A percentile compares a stretch with the other conserved stretches of the same genome.
Conservation (phyloP, 2,113 vertebrate genomes). For the Petromus typicus region DNA sequence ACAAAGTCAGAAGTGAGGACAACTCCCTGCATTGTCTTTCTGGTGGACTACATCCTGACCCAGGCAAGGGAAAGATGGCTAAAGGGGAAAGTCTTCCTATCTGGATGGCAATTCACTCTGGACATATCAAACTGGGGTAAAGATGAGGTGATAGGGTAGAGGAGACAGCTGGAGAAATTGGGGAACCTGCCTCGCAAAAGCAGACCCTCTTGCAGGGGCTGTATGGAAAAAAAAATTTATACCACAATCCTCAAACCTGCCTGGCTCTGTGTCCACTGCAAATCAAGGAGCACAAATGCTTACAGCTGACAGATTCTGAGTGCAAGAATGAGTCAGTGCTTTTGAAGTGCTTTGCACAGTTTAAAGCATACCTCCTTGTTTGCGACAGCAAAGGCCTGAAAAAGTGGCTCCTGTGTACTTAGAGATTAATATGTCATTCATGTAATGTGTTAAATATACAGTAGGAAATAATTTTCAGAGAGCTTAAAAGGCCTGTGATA, state of each 20-base stretch:
- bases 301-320: neutral
- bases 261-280: neutral
- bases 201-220: neutral
- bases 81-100: neutral
- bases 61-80: neutral
- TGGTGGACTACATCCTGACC: neutral
- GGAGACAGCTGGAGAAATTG: neutral
- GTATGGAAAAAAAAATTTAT: neutral
- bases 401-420: no score
- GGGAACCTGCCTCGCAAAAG: neutral
- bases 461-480: no score
- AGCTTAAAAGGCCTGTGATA: no score
- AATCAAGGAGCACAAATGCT: neutral
- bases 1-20: no score
- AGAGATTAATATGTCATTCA: no score
- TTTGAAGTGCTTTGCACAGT: no score
- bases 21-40: neutral
- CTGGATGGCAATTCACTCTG: neutral
- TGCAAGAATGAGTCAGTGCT: neutral
- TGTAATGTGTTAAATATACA: no score
- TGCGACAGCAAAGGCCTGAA: no score
- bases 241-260: accelerated
- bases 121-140: slow-evolving; percentile 15
- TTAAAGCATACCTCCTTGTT: no score
- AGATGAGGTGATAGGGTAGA: neutral